A percentile compares a stretch with the other conserved stretches of the same genome.
phyloP scores from a whole-genome alignment of 2,888 invertebrate species.

The Frankliniella fusca region DNA sequence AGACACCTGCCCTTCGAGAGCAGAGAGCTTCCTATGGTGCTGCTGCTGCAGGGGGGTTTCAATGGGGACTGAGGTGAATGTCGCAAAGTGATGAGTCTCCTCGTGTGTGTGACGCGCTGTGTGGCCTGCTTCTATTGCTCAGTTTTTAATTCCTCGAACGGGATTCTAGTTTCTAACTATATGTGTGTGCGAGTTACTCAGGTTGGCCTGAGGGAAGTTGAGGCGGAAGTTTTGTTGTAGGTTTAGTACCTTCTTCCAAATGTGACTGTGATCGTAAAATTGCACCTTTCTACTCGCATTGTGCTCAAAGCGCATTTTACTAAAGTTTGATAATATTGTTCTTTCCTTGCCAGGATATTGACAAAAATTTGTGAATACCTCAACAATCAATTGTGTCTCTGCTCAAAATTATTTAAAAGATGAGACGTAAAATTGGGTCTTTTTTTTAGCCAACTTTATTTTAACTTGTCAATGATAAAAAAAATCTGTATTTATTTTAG shows the following conservation, averaged over 20 bases:
- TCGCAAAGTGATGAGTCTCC: background rate
- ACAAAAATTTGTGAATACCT: background rate
- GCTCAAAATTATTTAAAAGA: background rate
- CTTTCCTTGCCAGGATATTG: background rate
- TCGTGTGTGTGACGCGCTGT: background rate
- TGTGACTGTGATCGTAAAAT: slow-evolving; percentile 11
- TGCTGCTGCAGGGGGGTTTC: no score
- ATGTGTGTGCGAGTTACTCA: background rate
- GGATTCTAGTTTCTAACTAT: background rate
- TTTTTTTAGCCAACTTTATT: background rate
- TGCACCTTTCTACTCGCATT: background rate
- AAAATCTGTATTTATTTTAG: background rate
- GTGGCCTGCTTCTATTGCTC: background rate
- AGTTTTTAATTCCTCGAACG: background rate
- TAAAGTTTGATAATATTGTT: background rate
- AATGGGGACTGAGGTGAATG: background rate
- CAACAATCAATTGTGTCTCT: background rate
- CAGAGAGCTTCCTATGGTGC: no score
- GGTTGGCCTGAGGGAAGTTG: background rate
- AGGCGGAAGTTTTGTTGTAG: background rate
- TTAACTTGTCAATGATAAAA: background rate
- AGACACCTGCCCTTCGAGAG: no score
- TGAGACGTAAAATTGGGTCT: background rate
- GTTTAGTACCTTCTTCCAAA: background rate
- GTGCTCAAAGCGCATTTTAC: background rate